Base-by-base conservation (phyloP, 2,113 vertebrate genomes). In the Ibidorhyncha struthersii region DNA sequence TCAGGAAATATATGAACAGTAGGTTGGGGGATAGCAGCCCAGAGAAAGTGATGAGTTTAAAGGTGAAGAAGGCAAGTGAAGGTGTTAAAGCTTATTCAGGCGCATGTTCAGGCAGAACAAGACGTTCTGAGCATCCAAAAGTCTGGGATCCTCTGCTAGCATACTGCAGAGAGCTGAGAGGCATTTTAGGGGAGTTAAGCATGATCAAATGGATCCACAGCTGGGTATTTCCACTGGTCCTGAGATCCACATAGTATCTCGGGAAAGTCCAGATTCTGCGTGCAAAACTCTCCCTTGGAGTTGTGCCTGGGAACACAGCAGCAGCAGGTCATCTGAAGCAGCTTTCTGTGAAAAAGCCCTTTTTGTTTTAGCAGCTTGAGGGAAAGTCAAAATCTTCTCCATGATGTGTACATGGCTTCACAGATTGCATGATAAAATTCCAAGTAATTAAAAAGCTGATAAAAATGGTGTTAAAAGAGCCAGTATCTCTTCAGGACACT, bases 401-500 rank as follows among this genome's bases (percentile, higher is more conserved):
- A 38, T 14, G 41, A 30, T 53, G 21, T 40, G 50, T 29, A 34
- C 47, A 16, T 4, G 21, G 79, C 85, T 85, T 88, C 93, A 77
- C 16, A n/a, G 67, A 40, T 36, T 90, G 88, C 86, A 82, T 70
- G 86, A 92, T 93, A 96, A 78, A 96, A 90, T 61, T 94, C 65
- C 62, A 94, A 93, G 45, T 85, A 94, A 96, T 94, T 97, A 96
- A 93, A 92, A 21, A 81, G 63, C 41, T 94, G 80, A 94, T 91
- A 91, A 90, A 95, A 91, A 82, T 14, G 50, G 50, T 70, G 82
- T 72, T 93, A 56, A 92, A 72, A 92, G 58, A 96, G n/a, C 27
- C 62, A 18, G 15, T 65, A 73, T 95, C 80, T 95, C 82, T 91
- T 88, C 59, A 58, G 89, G 82, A 91, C 81, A 86, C 95, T 82